These are phyloP conservation scores for Brassicogethes aeneus DNA, from an alignment of 2,888 invertebrate genomes.

Conservation along the genomic window DNA sequence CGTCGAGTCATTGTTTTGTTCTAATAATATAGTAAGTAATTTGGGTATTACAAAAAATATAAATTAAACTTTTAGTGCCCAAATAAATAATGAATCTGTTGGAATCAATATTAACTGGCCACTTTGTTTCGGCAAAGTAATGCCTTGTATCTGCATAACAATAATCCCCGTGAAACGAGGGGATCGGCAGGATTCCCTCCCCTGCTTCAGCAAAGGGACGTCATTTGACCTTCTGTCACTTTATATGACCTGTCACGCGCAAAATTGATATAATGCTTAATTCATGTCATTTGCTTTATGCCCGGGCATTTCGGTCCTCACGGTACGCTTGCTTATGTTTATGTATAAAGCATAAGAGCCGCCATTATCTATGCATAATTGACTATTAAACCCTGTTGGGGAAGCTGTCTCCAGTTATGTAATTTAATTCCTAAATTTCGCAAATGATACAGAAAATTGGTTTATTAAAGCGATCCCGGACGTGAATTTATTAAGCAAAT, in stretches of 20 bases:
- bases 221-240: slow-evolving; percentile 41
- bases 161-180: background rate
- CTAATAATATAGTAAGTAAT: no score
- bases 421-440: slow-evolving; percentile 37
- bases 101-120: background rate
- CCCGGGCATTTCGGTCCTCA: no score
- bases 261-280: slow-evolving; percentile 42
- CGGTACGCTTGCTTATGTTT: slow-evolving; percentile 31
- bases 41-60: no score
- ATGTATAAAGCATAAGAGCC: slow-evolving; percentile 31
- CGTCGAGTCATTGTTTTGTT: no score
- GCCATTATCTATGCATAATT: slow-evolving; percentile 33
- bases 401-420: slow-evolving; percentile 21
- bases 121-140: background rate
- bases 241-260: slow-evolving; percentile 39
- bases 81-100: no score
- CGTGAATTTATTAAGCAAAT: no score
- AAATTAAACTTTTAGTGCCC: no score
- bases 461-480: slow-evolving; percentile 25
- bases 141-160: background rate
- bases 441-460: slow-evolving; percentile 33
- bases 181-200: background rate
- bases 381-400: slow-evolving; percentile 15
- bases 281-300: slow-evolving; percentile 36
- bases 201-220: background rate